Evolutionary conservation across 2,888 invertebrate species (phyloP), one percentile per base, ranked within the genome.

Genomic region (Lepidocyrtinus sp.): DNA sequence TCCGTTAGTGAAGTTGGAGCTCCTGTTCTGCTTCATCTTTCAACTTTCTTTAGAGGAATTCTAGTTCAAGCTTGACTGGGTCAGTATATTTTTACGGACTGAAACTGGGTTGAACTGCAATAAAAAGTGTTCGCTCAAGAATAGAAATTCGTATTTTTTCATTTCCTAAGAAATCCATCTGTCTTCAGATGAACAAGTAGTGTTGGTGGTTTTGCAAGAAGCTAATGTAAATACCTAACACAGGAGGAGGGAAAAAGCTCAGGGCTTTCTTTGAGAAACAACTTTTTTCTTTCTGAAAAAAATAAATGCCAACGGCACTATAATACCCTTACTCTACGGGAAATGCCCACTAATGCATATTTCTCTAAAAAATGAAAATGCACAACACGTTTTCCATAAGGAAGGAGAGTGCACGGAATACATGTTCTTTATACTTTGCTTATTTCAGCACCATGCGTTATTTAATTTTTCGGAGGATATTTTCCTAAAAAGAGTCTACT

Each of bases 21-120:
- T 7, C 21, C 15, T 19, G 22, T 9, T 21, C 15, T 21, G 19
- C 21, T 21, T 59, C 59, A 21, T 59, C n/a, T 7, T n/a, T 59
- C 59, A 59, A 59, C 59, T 59, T 36, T 59, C 22, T 22, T 59
- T 59, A 21, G 59, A 22, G 59, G 59, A 59, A 59, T 59, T 59
- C 59, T 22, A 59, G 59, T 59, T 59, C 59, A 59, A 59, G 59
- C 59, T 59, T 59, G 59, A 59, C 59, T 59, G 59, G 59, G 59
- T 59, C 59, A 59, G 59, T 59, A 59, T 59, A 59, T 59, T 59
- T 59, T 59, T 59, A 59, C 59, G 19, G 59, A 59, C 21, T 59
- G 21, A 59, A 59, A 59, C 59, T 59, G 22, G 59, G 59, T 59
- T 59, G 59, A 59, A 59, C 22, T 59, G 59, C 59, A 7, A 59